These are phyloP conservation scores for Setipinna tenuifilis DNA, from an alignment of 2,797 vertebrate species.

Conservation along the genomic window DNA sequence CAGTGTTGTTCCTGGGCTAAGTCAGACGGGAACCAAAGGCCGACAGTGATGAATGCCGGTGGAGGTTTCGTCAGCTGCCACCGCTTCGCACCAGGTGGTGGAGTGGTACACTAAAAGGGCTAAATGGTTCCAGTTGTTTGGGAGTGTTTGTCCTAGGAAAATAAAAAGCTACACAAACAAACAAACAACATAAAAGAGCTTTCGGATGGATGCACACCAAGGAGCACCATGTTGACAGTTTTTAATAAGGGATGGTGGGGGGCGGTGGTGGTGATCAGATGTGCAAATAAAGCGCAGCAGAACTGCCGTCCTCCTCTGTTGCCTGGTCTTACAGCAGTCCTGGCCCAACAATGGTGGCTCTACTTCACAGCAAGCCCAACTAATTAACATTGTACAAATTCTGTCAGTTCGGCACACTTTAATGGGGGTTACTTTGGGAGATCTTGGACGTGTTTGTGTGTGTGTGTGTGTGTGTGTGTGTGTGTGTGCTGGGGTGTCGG, in stretches of 20 bases:
- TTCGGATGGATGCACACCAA: conserved; percentile 24
- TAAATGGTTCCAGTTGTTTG: conserved; percentile 40
- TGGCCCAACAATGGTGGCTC: conserved; percentile 45
- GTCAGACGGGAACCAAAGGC: background rate
- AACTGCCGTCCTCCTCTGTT: conserved; percentile 42
- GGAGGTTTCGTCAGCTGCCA: conserved; percentile 31
- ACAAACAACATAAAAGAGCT: conserved; percentile 22
- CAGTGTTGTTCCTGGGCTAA: background rate
- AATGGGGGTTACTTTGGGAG: conserved; percentile 35
- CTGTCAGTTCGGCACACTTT: conserved; percentile 49
- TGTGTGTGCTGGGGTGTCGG: background rate
- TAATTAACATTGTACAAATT: conserved; percentile 63
- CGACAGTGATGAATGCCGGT: conserved; percentile 13
- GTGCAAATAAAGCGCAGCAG: conserved; percentile 52
- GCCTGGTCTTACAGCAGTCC: conserved; percentile 50
- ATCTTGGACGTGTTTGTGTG: background rate
- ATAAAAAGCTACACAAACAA: background rate
- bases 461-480: conserved; percentile 12
- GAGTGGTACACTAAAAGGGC: conserved; percentile 26
- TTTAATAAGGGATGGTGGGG: conserved; percentile 29
- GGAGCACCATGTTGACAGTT: conserved; percentile 47
- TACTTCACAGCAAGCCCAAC: conserved; percentile 59
- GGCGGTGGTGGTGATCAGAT: conserved; percentile 42
- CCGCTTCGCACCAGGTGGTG: conserved; percentile 36
- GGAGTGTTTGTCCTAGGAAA: conserved; percentile 12